A percentile compares a stretch with the other conserved stretches of the same genome.
phyloP scores from a whole-genome alignment of 2,113 vertebrate species.

The Oryctolagus cuniculus region mOryCun1.1 NC_091443.1:3384501-3385000 shows the following conservation, averaged over 20 bases:
- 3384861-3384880: background rate
- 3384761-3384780: background rate
- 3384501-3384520: background rate
- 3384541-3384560: background rate
- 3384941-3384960: background rate
- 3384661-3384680: background rate
- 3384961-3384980: background rate
- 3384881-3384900: background rate
- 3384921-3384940: background rate
- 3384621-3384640: too few species aligned
- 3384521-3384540: background rate
- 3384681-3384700: background rate
- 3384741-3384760: background rate
- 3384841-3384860: background rate
- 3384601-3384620: too few species aligned
- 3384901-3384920: background rate
- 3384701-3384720: background rate
- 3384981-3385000: background rate
- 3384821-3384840: background rate
- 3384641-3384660: too few species aligned
- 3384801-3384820: background rate
- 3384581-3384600: background rate
- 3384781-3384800: conserved; percentile 18
- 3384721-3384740: too few species aligned
- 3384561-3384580: background rate